These are phyloP conservation scores for Monopis laevigella DNA, from an alignment of 2,888 invertebrate genomes.

Conservation along the genomic window DNA sequence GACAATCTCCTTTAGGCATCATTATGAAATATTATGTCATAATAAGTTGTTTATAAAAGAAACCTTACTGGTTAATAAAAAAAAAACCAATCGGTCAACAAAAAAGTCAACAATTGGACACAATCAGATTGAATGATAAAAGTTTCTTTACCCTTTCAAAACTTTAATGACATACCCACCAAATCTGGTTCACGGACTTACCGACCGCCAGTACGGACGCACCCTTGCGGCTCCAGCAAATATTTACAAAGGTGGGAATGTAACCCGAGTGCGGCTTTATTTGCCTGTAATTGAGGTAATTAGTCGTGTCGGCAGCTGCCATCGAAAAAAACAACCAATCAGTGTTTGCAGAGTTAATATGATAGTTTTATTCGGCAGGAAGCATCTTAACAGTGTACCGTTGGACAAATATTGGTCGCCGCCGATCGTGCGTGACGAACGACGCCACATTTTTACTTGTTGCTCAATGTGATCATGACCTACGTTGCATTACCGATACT, in stretches of 20 bases:
- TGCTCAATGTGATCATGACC: constrained; percentile 9
- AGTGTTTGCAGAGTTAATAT: constrained; percentile 56
- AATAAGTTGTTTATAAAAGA: too few relatives aligned
- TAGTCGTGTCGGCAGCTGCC: constrained; percentile 66
- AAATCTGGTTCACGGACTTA: too few relatives aligned
- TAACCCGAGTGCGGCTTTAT: constrained; percentile 52
- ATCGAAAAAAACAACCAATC: constrained; percentile 37
- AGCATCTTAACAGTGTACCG: constrained; percentile 56
- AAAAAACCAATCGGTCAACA: too few relatives aligned
- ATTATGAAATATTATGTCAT: too few relatives aligned
- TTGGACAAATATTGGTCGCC: constrained; percentile 58
- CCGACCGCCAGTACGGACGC: constrained; percentile 1
- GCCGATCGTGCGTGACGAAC: constrained; percentile 51
- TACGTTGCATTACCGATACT: too few relatives aligned
- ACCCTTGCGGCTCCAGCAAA: constrained; percentile 36
- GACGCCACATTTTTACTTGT: constrained; percentile 18
- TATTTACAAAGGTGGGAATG: constrained; percentile 64
- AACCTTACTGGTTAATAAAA: too few relatives aligned
- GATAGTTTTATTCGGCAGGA: constrained; percentile 60
- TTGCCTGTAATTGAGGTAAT: constrained; percentile 66
- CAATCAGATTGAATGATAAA: too few relatives aligned
- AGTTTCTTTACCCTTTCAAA: too few relatives aligned
- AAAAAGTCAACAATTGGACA: too few relatives aligned
- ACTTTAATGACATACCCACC: too few relatives aligned
- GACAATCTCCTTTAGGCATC: too few relatives aligned